Base-by-base conservation (phyloP, 2,888 invertebrate species). In the Eupithecia tripunctaria region DNA sequence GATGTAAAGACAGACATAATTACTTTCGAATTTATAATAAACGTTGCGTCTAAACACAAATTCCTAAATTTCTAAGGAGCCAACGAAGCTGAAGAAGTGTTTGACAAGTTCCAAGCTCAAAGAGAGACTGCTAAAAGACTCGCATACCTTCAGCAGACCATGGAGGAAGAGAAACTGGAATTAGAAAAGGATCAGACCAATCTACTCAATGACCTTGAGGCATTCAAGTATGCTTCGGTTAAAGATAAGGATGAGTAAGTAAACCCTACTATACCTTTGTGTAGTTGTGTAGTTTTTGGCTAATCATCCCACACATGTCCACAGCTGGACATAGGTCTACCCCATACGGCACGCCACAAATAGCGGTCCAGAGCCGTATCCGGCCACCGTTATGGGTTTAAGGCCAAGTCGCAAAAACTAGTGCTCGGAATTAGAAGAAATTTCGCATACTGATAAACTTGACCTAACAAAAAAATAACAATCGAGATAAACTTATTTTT, bases 231-330 rank as follows among this genome's bases (percentile, higher is more conserved):
- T 86, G 96, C 97, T 0, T 97, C 97, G 79, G 96, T 96, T 15
- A 97, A 97, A 87, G 97, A 97, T 82, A 96, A 96, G 75, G 97
- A 97, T 91, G 96, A 96, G 97, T 97, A 89, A 93, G 95, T 90
- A 59, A 32, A 21, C 14, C 12, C 6, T 12, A 38, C 36, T 21
- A 62, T n/a, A 21, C 1, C 47, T 47, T 18, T 15, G 41, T 41
- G 15, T 38, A 0, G 12, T 38, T 12, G 38, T 38, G n/a, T n/a
- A n/a, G n/a, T 12, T 38, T 36, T 36, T 5, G 8, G 38, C 15
- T 4, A 15, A 15, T 41, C 15, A 41, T 15, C 41, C 14, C 15
- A 41, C 41, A 41, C 41, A 41, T 2, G 41, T 41, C 15, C 2
- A 14, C 41, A 1, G 41, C 15, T 15, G 41, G 15, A 14, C 41